Percentiles rank a stretch among this genome's conserved stretches.
These are phyloP conservation scores for Keiferia lycopersicella DNA, from an alignment of 2,888 invertebrate species.

Conservation along the genomic window DNA sequence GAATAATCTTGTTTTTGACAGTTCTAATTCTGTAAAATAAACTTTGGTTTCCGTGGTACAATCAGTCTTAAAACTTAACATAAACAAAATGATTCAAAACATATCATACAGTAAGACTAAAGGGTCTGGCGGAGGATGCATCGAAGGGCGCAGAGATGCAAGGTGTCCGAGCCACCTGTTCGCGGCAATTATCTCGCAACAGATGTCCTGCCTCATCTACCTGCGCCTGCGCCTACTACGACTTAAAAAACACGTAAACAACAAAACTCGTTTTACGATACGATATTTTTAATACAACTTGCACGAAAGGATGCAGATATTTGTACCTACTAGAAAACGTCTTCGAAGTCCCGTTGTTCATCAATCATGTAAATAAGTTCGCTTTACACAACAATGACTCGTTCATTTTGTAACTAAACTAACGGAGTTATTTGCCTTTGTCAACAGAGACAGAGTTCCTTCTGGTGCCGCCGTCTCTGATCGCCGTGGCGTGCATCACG, in stretches of 20 bases:
- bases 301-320: conserved; percentile 3
- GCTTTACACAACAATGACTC: neutral
- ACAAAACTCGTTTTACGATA: conserved; percentile 39
- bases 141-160: conserved; percentile 61
- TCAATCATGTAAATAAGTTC: neutral
- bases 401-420: neutral
- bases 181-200: conserved; percentile 71
- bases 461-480: conserved; percentile 85
- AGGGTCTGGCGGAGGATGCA: conserved; percentile 34
- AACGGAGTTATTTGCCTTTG: conserved; percentile 42
- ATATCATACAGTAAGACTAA: conserved; percentile 23
- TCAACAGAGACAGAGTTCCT: conserved; percentile 87
- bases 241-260: conserved; percentile 47
- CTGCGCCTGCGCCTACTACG: conserved; percentile 33
- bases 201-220: conserved; percentile 58
- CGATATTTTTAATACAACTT: neutral
- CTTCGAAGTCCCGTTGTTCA: conserved; percentile 1
- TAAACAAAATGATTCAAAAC: conserved; percentile 3
- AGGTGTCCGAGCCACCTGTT: conserved; percentile 76
- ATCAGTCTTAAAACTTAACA: neutral
- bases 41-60: neutral
- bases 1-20: conserved; percentile 37
- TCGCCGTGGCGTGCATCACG: conserved; percentile 86
- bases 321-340: neutral
- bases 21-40: conserved; percentile 13